Percentiles rank a stretch among this genome's conserved stretches.
These are phyloP conservation scores for Metopolophium dirhodum DNA, from an alignment of 1,140 invertebrate genomes.

Conservation along the genomic window DNA sequence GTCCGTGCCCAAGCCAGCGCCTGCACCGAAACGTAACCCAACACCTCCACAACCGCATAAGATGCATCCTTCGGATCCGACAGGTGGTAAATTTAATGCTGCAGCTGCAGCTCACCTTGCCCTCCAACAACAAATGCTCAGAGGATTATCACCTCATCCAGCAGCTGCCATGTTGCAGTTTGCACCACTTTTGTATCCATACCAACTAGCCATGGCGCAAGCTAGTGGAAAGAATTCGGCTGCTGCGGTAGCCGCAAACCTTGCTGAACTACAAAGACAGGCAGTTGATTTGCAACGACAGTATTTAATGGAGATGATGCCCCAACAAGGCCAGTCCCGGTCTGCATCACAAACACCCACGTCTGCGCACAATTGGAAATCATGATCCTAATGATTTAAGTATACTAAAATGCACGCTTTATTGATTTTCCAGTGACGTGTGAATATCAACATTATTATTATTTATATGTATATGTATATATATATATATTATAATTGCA, in stretches of 20 bases:
- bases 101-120: conserved; percentile 81
- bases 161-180: conserved; percentile 83
- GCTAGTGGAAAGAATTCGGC: conserved; percentile 64
- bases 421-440: not conserved
- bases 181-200: conserved; percentile 83
- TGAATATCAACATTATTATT: not conserved
- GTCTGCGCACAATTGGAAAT: conserved; percentile 55
- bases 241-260: conserved; percentile 65
- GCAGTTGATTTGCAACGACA: conserved; percentile 91
- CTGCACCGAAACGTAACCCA: conserved; percentile 60
- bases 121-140: conserved; percentile 74
- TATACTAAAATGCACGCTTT: not conserved
- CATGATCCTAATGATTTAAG: conserved; percentile 40
- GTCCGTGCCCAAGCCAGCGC: conserved; percentile 58
- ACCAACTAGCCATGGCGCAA: conserved; percentile 83
- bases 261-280: conserved; percentile 78
- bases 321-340: conserved; percentile 62
- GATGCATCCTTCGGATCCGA: conserved; percentile 65
- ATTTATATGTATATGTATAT: not conserved
- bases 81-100: conserved; percentile 72
- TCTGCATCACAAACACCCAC: conserved; percentile 52
- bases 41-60: conserved; percentile 63
- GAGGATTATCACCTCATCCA: conserved; percentile 63
- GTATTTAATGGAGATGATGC: conserved; percentile 96
- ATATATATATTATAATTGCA: not conserved